These are phyloP conservation scores for Chrosomus eos DNA, from an alignment of 2,797 vertebrate species.

Conservation along the genomic window DNA sequence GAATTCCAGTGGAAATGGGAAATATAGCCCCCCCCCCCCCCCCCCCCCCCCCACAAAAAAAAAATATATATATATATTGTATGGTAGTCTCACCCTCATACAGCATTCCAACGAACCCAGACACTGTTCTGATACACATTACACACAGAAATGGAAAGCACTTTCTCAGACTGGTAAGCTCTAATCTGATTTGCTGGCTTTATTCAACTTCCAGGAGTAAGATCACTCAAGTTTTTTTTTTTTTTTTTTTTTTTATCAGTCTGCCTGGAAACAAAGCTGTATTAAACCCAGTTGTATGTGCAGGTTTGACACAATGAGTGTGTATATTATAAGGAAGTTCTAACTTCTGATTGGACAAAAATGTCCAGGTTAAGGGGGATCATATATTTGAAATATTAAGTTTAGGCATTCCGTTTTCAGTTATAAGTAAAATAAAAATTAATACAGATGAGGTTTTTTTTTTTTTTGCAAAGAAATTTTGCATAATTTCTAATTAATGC, in stretches of 20 bases:
- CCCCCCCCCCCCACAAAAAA: too few species aligned
- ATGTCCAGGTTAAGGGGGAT: background rate
- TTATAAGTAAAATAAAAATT: background rate
- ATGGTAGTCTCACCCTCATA: background rate
- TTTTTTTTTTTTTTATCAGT: too few species aligned
- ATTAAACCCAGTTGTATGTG: background rate
- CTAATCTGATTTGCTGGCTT: background rate
- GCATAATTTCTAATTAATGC: background rate
- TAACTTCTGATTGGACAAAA: background rate
- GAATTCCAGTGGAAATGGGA: constrained; percentile 23
- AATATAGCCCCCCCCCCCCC: too few species aligned
- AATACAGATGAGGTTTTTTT: background rate
- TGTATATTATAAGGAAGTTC: background rate
- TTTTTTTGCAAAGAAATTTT: background rate
- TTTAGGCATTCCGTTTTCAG: background rate
- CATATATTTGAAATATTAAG: background rate
- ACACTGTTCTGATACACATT: background rate
- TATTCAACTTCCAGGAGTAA: background rate
- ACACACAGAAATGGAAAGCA: background rate
- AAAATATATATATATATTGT: too few species aligned
- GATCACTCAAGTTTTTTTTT: background rate
- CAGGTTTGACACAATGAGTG: background rate
- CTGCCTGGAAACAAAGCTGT: background rate
- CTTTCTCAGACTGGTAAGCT: background rate
- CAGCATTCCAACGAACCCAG: background rate